Base-by-base conservation (phyloP, 1,140 invertebrate genomes). In the Trachymyrmex septentrionalis region DNA sequence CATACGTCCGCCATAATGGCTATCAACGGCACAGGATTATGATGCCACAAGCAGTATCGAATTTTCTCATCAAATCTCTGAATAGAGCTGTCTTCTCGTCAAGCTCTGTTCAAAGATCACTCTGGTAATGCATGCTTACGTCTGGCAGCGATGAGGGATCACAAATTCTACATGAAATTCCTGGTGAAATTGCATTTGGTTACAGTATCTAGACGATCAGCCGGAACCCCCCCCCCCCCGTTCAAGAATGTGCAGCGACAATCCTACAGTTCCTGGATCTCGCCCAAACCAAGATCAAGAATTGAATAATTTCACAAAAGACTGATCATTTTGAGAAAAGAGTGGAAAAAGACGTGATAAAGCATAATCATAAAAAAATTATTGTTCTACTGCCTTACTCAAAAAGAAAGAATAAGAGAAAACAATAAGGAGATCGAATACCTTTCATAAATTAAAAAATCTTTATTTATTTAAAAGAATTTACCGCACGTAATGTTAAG, bases 61-160 rank as follows among this genome's bases (percentile, higher is more conserved):
- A 21, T 69, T 69, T 69, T 69, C 66, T 50, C 66, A 50, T 69
- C 66, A 69, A 69, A 69, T 0, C 21, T 12, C 38, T 69, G 21
- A 69, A 50, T 27, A 50, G 12, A 14, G 44, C 44, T 50, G 38
- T 69, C 66, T 69, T 69, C 66, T 27, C 14, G 21, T 69, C 66
- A 69, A 69, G 38, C 38, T 24, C 66, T 10, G n/a, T 24, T 69
- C 21, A 24, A 69, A 48, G 44, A 50, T 69, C 38, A 48, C 24
- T 69, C 38, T 14, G 12, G 5, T 69, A 69, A 69, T 14, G 38
- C 38, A 2, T 50, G 66, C 21, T 69, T 69, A 38, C 38, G 66
- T 14, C 38, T 50, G 38, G 38, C 66, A 69, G 38, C 38, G 21
- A 69, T 2, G 66, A 48, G 66, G 21, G 38, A 69, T 14, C 66